Evolutionary conservation across 2,797 vertebrate genomes (phyloP), one percentile per base, ranked within the genome.

Genomic region (Rhyacichthys aspro): DNA sequence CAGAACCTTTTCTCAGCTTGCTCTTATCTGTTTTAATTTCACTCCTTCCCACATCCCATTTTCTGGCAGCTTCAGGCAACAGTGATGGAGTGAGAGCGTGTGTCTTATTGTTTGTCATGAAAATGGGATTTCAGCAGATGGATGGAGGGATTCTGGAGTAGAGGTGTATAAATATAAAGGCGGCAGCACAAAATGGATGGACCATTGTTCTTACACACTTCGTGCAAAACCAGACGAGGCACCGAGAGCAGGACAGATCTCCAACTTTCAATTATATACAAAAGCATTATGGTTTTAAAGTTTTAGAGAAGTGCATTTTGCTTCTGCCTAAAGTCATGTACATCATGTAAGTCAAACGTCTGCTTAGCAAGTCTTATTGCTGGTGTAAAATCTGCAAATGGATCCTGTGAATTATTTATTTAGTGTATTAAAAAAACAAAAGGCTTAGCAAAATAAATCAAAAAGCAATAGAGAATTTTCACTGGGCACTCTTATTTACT

Each of bases 51-150:
- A 43, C 53, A 18, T 41, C 41, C 12, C 41, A 34, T 33, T 45
- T 28, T 19, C 11, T 45, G 15, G 16, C 34, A 23, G 55, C 82
- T 74, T 62, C 71, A 76, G 75, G 65, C 50, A 73, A 60, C 64
- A 45, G 68, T 85, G 88, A 87, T 79, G 67, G 85, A 89, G 82
- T 81, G 82, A 79, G 72, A 66, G 70, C 79, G 76, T 84, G 78
- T 82, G 85, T 84, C 78, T 82, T 76, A 84, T 84, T 89, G 85
- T 90, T 88, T 89, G 89, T 85, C 87, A 83, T 83, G 75, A 81
- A 91, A 90, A 91, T 88, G 66, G 84, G 83, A 90, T 91, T 88
- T 89, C 63, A 18, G 77, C 71, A 84, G 85, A 89, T 85, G 74
- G 86, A 89, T 88, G 81, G 81, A 77, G 68, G 76, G 81, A 86